phyloP scores from a whole-genome alignment of 2,888 invertebrate species.

The Thereva unica region DNA sequence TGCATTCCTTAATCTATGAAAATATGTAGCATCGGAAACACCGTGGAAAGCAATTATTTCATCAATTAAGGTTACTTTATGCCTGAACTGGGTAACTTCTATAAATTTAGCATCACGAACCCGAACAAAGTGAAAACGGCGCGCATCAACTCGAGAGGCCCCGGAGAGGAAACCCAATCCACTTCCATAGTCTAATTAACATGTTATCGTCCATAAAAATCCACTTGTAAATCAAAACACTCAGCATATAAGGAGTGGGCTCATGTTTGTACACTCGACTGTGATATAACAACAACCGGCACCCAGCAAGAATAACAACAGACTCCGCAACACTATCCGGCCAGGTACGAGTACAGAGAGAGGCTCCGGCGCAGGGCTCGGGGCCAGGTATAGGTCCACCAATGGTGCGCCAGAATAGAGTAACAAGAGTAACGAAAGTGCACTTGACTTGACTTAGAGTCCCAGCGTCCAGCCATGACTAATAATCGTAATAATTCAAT shows the following conservation, averaged over 20 bases:
- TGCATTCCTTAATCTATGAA: too few species aligned
- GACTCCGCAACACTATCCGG: conserved; percentile 3
- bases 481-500: conserved; percentile 42
- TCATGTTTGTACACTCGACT: conserved; percentile 40
- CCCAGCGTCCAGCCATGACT: conserved; percentile 40
- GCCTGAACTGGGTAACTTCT: conserved; percentile 15
- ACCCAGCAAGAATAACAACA: not conserved
- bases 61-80: conserved; percentile 17
- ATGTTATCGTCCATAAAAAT: conserved; percentile 40
- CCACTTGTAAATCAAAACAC: conserved; percentile 41
- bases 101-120: conserved; percentile 30
- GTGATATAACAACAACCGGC: conserved; percentile 38
- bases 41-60: conserved; percentile 12
- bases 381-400: conserved; percentile 5
- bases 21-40: not conserved
- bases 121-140: conserved; percentile 9
- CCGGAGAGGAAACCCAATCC: conserved; percentile 24
- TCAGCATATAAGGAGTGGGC: conserved; percentile 30
- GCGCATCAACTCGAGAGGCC: not conserved
- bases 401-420: not conserved
- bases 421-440: conserved; percentile 22
- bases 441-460: conserved; percentile 30
- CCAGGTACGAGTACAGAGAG: conserved; percentile 9
- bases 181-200: conserved; percentile 39
- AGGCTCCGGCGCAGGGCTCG: conserved; percentile 9